A percentile compares a stretch with the other conserved stretches of the same genome.
These are phyloP conservation scores for Maccullochella peelii DNA, from an alignment of 2,113 vertebrate species.

Conservation along the genomic window DNA sequence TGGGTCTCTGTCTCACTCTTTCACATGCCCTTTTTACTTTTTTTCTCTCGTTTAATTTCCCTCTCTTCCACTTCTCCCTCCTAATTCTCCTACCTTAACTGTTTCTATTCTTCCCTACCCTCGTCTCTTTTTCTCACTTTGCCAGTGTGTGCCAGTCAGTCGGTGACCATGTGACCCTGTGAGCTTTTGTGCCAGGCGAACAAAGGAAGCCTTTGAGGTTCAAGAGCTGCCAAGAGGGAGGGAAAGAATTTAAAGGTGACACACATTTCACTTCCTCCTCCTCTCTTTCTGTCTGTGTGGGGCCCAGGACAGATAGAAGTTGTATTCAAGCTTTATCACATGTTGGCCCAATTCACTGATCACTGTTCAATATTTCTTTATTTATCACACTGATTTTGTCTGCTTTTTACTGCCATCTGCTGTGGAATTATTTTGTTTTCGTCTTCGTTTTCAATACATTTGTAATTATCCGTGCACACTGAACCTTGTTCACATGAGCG, in stretches of 20 bases:
- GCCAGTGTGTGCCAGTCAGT: slow-evolving; percentile 57
- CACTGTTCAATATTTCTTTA: neutral
- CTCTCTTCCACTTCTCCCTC: neutral
- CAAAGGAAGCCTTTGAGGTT: slow-evolving; percentile 78
- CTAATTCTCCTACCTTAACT: slow-evolving; percentile 14
- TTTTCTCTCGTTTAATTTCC: slow-evolving; percentile 19
- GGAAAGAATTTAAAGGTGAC: slow-evolving; percentile 76
- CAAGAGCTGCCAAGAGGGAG: slow-evolving; percentile 53
- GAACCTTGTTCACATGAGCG: neutral
- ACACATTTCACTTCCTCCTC: slow-evolving; percentile 65
- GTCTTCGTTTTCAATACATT: neutral
- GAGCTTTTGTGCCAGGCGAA: slow-evolving; percentile 71
- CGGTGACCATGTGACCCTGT: slow-evolving; percentile 62
- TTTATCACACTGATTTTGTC: neutral
- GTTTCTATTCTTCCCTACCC: slow-evolving; percentile 8
- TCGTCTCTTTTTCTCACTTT: slow-evolving; percentile 28
- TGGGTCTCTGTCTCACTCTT: slow-evolving; percentile 7
- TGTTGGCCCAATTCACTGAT: neutral
- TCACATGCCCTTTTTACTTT: slow-evolving; percentile 13
- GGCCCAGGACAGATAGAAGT: slow-evolving; percentile 9
- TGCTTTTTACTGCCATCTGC: neutral
- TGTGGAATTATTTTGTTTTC: neutral
- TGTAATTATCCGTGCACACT: neutral
- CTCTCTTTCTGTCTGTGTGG: slow-evolving; percentile 26
- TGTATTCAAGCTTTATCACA: slow-evolving; percentile 13